Conservation (phyloP, 2,113 vertebrate species). For the Burhinus oedicnemus region DNA sequence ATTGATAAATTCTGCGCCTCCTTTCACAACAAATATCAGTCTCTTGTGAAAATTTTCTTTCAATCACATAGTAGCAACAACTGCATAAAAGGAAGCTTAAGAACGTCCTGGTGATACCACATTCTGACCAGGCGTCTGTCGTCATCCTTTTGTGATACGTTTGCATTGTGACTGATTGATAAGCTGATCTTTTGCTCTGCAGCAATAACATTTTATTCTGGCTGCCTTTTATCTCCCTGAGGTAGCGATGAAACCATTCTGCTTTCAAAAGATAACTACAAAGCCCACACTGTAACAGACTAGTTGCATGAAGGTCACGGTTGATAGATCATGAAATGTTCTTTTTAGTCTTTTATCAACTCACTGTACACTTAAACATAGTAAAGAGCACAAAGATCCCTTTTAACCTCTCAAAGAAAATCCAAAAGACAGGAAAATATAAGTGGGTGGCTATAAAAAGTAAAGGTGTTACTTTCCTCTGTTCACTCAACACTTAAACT, state of each 20-base stretch:
- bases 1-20: neutral
- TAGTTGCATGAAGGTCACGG: neutral
- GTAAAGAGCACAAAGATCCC: neutral
- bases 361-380: neutral
- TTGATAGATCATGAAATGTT: neutral
- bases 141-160: neutral
- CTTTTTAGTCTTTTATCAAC: neutral
- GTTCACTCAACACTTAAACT: neutral
- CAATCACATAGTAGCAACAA: neutral
- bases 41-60: neutral
- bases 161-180: neutral
- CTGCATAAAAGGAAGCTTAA: neutral
- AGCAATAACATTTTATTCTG: neutral
- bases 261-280: neutral
- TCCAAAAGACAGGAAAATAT: neutral
- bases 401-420: neutral
- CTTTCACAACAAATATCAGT: neutral
- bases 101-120: neutral
- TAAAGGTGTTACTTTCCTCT: neutral
- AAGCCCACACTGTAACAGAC: neutral
- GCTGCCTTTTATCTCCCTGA: neutral
- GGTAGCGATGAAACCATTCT: neutral
- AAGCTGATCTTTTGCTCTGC: neutral
- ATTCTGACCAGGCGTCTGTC: neutral
- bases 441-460: neutral